Evolutionary conservation across 2,888 invertebrate genomes (phyloP).

Genomic region (Lycocerus yunnanus): DNA sequence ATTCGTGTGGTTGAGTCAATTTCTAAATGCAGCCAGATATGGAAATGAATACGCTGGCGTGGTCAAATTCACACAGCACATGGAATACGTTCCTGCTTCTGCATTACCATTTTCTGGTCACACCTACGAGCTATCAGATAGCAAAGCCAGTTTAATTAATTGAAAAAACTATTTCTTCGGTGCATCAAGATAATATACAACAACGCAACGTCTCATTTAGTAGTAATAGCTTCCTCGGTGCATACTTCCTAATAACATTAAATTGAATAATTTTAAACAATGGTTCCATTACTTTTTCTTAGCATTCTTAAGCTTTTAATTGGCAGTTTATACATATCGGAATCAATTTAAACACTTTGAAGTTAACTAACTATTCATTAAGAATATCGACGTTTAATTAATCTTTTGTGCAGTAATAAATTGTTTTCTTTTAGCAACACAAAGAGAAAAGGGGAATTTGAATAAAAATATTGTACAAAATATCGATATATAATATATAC

Average conservation of each 20-base stretch:
- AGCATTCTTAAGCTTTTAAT: neutral
- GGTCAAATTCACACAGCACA: neutral
- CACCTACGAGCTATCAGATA: neutral
- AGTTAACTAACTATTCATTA: neutral
- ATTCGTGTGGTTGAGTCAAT: neutral
- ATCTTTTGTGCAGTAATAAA: neutral
- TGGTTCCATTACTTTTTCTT: neutral
- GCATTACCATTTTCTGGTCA: neutral
- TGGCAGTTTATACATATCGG: neutral
- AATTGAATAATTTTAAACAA: neutral
- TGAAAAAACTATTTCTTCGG: neutral
- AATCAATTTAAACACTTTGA: neutral
- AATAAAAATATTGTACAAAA: neutral
- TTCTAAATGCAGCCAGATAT: neutral
- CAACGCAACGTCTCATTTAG: neutral
- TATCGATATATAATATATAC: neutral
- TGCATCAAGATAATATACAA: neutral
- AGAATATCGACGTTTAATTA: neutral
- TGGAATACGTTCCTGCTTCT: neutral
- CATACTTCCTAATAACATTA: neutral
- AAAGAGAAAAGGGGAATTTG: neutral
- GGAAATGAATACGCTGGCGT: neutral
- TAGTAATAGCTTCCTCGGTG: neutral
- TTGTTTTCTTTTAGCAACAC: neutral
- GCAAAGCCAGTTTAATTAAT: neutral